These are phyloP conservation scores for Triops cancriformis DNA, from an alignment of 1,140 invertebrate genomes.

Conservation along the genomic window DNA sequence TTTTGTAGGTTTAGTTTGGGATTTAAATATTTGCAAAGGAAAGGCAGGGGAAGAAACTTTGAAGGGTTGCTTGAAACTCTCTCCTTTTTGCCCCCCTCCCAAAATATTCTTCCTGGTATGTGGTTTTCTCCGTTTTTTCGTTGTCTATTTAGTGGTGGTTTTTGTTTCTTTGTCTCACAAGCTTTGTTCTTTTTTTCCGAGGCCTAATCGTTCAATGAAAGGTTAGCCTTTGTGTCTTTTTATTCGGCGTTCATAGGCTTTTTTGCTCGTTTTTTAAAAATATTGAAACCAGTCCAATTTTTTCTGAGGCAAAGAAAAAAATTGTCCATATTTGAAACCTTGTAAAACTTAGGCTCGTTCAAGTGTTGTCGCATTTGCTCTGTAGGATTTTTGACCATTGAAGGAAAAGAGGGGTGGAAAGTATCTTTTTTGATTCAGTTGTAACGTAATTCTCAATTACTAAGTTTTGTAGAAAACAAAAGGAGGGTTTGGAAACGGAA, in stretches of 20 bases:
- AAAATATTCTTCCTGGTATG: constrained; percentile 11
- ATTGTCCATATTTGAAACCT: constrained; percentile 7
- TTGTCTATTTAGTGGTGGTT: constrained; percentile 19
- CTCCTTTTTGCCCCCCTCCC: background rate
- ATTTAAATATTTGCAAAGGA: too few relatives aligned
- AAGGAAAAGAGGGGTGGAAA: background rate
- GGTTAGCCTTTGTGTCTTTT: background rate
- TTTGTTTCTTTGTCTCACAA: constrained; percentile 6
- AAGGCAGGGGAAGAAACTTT: background rate
- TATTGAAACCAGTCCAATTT: background rate
- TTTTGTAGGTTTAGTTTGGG: too few relatives aligned
- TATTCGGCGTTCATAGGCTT: background rate
- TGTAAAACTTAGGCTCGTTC: background rate
- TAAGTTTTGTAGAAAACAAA: background rate
- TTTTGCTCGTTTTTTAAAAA: background rate
- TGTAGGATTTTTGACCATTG: background rate
- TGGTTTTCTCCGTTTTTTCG: constrained; percentile 11
- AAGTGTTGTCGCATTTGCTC: constrained; percentile 11
- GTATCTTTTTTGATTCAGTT: background rate
- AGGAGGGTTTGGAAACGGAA: background rate
- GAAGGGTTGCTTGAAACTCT: background rate
- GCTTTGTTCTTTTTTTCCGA: background rate
- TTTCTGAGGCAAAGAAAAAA: background rate
- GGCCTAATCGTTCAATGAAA: background rate
- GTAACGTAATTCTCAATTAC: background rate